Base-by-base conservation (phyloP, 2,888 invertebrate genomes). In the Eudasyphora cyanicolor region DNA sequence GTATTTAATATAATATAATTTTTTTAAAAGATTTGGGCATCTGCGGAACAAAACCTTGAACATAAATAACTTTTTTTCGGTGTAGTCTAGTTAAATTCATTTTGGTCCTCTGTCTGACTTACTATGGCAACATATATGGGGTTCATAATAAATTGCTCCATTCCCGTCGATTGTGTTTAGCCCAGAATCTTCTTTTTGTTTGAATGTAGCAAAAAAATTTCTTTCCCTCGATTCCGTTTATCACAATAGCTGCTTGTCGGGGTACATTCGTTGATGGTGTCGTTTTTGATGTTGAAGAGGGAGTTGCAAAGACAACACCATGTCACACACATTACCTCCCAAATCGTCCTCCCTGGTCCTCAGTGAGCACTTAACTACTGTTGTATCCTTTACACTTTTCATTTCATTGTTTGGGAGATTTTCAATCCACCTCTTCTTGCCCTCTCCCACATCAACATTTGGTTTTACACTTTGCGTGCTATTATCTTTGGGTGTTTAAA, bases 101-200 rank as follows among this genome's bases (percentile, higher is more conserved):
- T 27, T 42, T 42, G 67, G 67, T n/a, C n/a, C n/a, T n/a, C 42
- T 67, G 17, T 29, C 60, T 29, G 21, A 3, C 29, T n/a, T 75
- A 42, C 76, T 76, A 84, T 84, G 78, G 64, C 51, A 67, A 76
- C 67, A 76, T n/a, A 76, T 7, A 54, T 81, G 78, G 84, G 84
- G 84, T 81, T 84, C 81, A 79, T 84, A 81, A 81, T 84, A 84
- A 81, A 84, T 84, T 84, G 84, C 67, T 76, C 38, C 38, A 38
- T 12, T 32, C 38, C 10, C 38, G 4, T 4, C 45, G n/a, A 45
- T 32, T 8, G 5, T 4, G 12, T n/a, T 45, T n/a, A 14, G n/a
- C 2, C 5, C 7, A 12, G 14, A 7, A 45, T 45, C 45, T 45
- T 12, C 45, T n/a, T 45, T 45, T 45, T 45, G 45, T 45, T 45